These are phyloP conservation scores for Nannospalax galili DNA, from an alignment of 2,113 vertebrate genomes.

Conservation along the genomic window DNA sequence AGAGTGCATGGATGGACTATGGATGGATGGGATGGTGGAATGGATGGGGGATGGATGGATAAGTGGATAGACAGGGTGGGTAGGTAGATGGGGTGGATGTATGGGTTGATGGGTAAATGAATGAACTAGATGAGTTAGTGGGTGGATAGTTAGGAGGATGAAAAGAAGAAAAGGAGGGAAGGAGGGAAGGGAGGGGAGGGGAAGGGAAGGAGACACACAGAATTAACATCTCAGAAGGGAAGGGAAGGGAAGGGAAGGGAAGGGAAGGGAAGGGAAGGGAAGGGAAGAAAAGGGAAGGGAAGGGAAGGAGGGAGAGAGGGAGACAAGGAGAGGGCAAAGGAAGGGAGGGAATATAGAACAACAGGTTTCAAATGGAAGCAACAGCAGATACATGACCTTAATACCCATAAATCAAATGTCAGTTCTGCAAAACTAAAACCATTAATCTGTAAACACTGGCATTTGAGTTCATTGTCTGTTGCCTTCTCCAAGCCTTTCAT, in stretches of 20 bases:
- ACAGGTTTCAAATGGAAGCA: constrained; percentile 12
- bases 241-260: too few relatives aligned
- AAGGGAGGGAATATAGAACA: not conserved
- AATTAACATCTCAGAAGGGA: too few relatives aligned
- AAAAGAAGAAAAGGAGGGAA: too few relatives aligned
- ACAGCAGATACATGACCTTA: not conserved
- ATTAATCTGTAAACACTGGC: not conserved
- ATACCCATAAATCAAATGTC: not conserved
- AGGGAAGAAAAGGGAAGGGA: too few relatives aligned
- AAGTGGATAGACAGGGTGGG: not conserved
- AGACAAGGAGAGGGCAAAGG: not conserved
- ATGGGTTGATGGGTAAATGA: not conserved
- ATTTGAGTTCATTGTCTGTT: not conserved
- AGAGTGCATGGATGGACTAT: not conserved
- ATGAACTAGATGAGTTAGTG: not conserved
- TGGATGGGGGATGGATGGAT: not conserved
- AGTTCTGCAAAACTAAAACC: not conserved
- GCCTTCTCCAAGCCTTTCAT: not conserved
- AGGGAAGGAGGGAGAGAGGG: not conserved
- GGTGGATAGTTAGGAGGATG: too few relatives aligned
- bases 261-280: too few relatives aligned
- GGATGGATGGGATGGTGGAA: not conserved
- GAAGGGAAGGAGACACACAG: too few relatives aligned
- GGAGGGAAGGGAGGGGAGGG: too few relatives aligned
- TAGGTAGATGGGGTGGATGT: not conserved